Percentiles rank a stretch among this genome's conserved stretches.
phyloP scores from a whole-genome alignment of 2,888 invertebrate species.

The Dendrolimus houi region DNA sequence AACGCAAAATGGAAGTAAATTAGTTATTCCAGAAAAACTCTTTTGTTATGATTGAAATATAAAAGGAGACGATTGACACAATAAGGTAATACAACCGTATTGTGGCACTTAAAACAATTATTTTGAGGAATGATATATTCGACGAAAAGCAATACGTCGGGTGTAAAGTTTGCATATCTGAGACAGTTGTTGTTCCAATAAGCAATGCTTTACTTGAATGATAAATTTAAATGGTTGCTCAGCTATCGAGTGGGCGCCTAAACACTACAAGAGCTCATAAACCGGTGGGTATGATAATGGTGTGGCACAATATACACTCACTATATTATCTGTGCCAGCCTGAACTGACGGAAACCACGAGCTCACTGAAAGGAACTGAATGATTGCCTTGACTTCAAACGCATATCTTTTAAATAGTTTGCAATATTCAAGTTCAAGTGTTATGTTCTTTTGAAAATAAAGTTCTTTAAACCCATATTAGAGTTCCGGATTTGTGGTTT shows the following conservation, averaged over 20 bases:
- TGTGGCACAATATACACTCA: slow-evolving; percentile 42
- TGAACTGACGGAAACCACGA: slow-evolving; percentile 41
- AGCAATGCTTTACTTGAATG: slow-evolving; percentile 63
- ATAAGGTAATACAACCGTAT: background rate
- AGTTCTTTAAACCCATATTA: too few relatives aligned
- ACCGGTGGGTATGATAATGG: slow-evolving; percentile 69
- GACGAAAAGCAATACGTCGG: slow-evolving; percentile 15
- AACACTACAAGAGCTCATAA: slow-evolving; percentile 68
- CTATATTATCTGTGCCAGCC: slow-evolving; percentile 42
- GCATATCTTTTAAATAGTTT: background rate
- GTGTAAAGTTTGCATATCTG: slow-evolving; percentile 50
- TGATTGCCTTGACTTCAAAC: slow-evolving; percentile 5
- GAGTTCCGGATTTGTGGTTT: too few relatives aligned
- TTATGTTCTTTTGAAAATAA: too few relatives aligned
- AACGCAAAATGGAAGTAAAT: too few relatives aligned
- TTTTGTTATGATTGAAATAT: too few relatives aligned
- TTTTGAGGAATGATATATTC: background rate
- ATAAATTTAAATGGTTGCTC: slow-evolving; percentile 63
- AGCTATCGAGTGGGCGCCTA: slow-evolving; percentile 67
- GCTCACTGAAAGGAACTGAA: slow-evolving; percentile 31
- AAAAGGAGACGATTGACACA: too few relatives aligned
- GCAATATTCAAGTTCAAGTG: too few relatives aligned
- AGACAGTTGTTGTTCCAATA: slow-evolving; percentile 58
- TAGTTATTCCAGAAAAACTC: too few relatives aligned
- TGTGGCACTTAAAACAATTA: background rate